Percentiles rank a stretch among this genome's conserved stretches.
These are phyloP conservation scores for Pollicipes pollicipes DNA, from an alignment of 1,140 invertebrate genomes.

Conservation along the genomic window DNA sequence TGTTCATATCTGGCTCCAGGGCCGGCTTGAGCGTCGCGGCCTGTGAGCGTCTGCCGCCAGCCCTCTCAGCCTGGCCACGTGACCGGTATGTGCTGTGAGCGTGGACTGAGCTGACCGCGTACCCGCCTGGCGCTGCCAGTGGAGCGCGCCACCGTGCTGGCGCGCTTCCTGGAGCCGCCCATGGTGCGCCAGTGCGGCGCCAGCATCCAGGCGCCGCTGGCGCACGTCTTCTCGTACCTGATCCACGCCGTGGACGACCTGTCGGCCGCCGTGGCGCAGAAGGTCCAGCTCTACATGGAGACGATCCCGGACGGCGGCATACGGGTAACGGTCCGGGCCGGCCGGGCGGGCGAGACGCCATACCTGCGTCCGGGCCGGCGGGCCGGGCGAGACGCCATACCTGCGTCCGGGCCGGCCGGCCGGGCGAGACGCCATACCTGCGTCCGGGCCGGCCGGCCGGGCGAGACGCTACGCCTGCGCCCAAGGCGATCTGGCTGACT, in stretches of 20 bases:
- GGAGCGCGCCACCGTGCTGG: conserved; percentile 77
- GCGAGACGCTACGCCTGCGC: too few relatives aligned
- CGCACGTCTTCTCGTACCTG: conserved; percentile 91
- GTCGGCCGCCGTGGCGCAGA: conserved; percentile 82
- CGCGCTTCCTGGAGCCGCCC: conserved; percentile 77
- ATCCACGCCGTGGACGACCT: conserved; percentile 91
- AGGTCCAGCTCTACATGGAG: conserved; percentile 77
- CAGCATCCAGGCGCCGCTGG: conserved; percentile 75
- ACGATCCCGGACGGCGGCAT: conserved; percentile 66
- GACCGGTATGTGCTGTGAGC: too few relatives aligned
- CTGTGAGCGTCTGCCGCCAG: too few relatives aligned
- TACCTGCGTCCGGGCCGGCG: neutral
- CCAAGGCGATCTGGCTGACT: too few relatives aligned
- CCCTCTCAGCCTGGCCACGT: too few relatives aligned
- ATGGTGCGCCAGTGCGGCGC: conserved; percentile 56
- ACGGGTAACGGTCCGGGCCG: conserved; percentile 16
- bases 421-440: too few relatives aligned
- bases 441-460: neutral
- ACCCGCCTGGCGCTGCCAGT: conserved; percentile 34
- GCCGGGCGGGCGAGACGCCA: too few relatives aligned
- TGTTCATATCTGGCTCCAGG: neutral
- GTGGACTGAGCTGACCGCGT: too few relatives aligned
- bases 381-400: too few relatives aligned
- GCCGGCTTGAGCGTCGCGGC: too few relatives aligned
- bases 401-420: neutral